A percentile compares a stretch with the other conserved stretches of the same genome.
These are phyloP conservation scores for Atherinomorus stipes DNA, from an alignment of 2,113 vertebrate species.

Conservation along the genomic window DNA sequence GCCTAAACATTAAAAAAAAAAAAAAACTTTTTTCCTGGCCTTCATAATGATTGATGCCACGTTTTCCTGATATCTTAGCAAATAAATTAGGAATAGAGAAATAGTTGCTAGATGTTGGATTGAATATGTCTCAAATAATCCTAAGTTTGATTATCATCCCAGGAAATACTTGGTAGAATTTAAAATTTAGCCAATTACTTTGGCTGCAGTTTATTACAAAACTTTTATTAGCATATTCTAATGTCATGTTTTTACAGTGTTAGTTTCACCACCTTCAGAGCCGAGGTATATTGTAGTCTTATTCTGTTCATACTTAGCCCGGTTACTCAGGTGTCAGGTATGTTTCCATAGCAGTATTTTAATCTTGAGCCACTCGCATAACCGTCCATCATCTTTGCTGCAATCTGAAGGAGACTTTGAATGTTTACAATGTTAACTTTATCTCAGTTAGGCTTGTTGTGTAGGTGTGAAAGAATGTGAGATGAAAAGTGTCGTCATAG, in stretches of 20 bases:
- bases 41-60: no score
- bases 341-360: neutral
- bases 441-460: neutral
- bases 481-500: conserved; percentile 26
- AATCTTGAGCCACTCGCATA: neutral
- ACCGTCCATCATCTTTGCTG: neutral
- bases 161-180: no score
- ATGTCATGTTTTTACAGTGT: no score
- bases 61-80: no score
- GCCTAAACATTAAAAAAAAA: no score
- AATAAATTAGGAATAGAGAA: neutral
- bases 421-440: neutral
- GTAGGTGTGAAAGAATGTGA: neutral
- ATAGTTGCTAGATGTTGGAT: neutral
- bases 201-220: no score
- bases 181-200: no score
- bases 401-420: neutral
- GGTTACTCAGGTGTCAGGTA: neutral
- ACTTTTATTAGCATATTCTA: no score
- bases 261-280: no score
- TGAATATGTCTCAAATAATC: neutral
- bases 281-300: no score
- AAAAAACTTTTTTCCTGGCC: no score
- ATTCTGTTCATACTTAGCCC: no score
- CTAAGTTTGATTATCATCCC: neutral